These are phyloP conservation scores for Temnothorax unifasciatus DNA, from an alignment of 2,888 invertebrate genomes.

Conservation along the genomic window DNA sequence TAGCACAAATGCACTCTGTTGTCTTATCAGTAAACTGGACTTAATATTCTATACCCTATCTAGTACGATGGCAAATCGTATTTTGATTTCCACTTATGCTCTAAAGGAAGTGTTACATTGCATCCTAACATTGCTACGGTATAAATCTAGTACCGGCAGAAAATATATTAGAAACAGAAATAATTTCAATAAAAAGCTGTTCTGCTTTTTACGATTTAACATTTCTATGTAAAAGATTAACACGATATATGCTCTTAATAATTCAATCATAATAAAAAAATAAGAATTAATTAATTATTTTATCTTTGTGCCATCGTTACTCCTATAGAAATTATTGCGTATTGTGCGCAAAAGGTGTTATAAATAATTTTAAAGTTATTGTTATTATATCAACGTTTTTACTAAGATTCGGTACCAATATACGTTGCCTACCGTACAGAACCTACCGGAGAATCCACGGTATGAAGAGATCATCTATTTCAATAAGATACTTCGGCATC, in stretches of 20 bases:
- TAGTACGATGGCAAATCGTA: constrained; percentile 62
- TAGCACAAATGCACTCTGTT: neutral
- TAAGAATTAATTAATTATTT: constrained; percentile 1
- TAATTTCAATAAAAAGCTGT: neutral
- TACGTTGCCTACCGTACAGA: neutral
- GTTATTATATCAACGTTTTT: neutral
- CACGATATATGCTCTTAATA: neutral
- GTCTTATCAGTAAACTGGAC: neutral
- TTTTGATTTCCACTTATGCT: constrained; percentile 65
- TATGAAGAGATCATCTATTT: neutral
- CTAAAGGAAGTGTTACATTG: constrained; percentile 19
- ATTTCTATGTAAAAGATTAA: neutral
- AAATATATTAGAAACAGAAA: constrained; percentile 1
- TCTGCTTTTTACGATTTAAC: neutral
- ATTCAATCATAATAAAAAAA: constrained; percentile 5
- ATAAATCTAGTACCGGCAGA: neutral
- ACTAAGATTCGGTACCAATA: neutral
- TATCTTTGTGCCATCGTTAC: neutral
- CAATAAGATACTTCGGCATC: neutral
- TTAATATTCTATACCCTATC: constrained; percentile 36
- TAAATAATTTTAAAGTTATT: neutral
- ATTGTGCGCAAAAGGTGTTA: neutral
- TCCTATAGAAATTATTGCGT: neutral
- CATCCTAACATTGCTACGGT: neutral
- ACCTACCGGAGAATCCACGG: neutral